phyloP scores from a whole-genome alignment of 2,888 invertebrate species.

The Cataglyphis albicans region DNA sequence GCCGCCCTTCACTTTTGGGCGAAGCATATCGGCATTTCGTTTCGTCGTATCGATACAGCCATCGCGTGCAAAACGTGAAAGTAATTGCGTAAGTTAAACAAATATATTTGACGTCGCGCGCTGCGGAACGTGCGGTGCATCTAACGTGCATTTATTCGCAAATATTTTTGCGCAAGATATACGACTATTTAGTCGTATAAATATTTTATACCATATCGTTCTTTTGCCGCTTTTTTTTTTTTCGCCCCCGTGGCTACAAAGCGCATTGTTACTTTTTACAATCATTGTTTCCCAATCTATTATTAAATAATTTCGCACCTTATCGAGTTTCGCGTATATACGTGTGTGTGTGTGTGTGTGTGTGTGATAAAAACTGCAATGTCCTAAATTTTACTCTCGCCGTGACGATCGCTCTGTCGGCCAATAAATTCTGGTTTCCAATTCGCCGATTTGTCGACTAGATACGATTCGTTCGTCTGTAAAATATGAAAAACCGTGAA shows the following conservation, averaged over 20 bases:
- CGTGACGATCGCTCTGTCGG: slow-evolving; percentile 79
- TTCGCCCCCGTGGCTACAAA: neutral
- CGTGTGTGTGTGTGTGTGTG: slow-evolving; percentile 28
- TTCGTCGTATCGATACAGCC: slow-evolving; percentile 18
- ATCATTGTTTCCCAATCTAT: slow-evolving; percentile 58
- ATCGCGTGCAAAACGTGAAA: neutral
- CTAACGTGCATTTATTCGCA: slow-evolving; percentile 21
- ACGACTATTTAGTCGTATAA: slow-evolving; percentile 17
- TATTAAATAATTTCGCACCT: slow-evolving; percentile 40
- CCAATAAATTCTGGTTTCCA: slow-evolving; percentile 82
- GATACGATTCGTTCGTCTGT: slow-evolving; percentile 79
- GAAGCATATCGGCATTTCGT: slow-evolving; percentile 13
- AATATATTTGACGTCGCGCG: slow-evolving; percentile 28
- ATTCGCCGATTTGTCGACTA: slow-evolving; percentile 79
- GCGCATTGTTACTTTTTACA: neutral
- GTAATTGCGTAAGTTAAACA: slow-evolving; percentile 45
- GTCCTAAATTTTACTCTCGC: slow-evolving; percentile 76
- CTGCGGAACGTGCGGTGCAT: neutral
- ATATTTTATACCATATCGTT: neutral
- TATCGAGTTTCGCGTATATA: neutral
- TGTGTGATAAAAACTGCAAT: slow-evolving; percentile 71
- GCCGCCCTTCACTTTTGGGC: neutral
- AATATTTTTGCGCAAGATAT: slow-evolving; percentile 35
- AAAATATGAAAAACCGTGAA: slow-evolving; percentile 81
- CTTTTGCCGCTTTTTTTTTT: neutral